phyloP scores from a whole-genome alignment of 2,113 vertebrate genomes.

The Vidua macroura region DNA sequence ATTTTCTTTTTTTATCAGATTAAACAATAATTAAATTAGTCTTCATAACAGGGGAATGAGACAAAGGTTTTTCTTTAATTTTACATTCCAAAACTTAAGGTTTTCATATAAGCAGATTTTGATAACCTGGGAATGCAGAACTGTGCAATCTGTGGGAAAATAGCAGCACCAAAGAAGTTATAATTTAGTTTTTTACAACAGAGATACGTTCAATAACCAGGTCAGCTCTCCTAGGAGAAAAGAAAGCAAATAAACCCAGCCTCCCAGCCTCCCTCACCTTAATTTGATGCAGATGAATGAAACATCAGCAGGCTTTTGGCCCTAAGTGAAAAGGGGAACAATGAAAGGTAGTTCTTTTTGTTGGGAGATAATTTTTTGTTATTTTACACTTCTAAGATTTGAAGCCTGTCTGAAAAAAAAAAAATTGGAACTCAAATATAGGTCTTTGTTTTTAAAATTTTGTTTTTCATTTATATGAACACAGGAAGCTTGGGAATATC shows the following conservation, averaged over 20 bases:
- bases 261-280: neutral
- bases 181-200: neutral
- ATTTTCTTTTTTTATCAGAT: neutral
- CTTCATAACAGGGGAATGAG: neutral
- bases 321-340: conserved; percentile 6
- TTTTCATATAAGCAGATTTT: neutral
- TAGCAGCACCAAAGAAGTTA: conserved; percentile 1
- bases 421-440: neutral
- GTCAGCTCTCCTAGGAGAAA: conserved; percentile 59
- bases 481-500: neutral
- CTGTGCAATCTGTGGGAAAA: conserved; percentile 53
- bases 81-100: neutral
- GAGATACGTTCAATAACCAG: conserved; percentile 50
- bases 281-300: conserved; percentile 56
- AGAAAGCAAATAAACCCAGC: neutral
- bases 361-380: conserved; percentile 13
- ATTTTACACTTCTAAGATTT: neutral
- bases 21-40: neutral
- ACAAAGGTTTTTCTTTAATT: neutral
- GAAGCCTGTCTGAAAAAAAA: conserved; percentile 18
- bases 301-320: conserved; percentile 69
- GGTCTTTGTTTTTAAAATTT: neutral
- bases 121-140: neutral
- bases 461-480: neutral
- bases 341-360: neutral